phyloP scores from a whole-genome alignment of 1,140 invertebrate genomes.

The Drosophila orosa region DNA sequence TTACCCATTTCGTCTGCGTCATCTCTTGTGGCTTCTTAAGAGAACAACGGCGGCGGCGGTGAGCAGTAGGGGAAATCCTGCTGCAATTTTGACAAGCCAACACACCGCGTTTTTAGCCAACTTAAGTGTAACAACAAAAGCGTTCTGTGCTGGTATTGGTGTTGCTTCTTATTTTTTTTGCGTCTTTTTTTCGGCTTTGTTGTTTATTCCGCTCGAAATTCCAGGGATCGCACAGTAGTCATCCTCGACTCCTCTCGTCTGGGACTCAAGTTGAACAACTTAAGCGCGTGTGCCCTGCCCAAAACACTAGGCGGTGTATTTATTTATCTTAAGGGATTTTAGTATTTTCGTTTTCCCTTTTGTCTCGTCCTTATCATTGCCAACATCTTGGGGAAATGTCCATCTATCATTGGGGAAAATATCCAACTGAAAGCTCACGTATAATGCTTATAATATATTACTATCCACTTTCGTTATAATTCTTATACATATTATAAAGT shows the following conservation, averaged over 20 bases:
- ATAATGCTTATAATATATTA: too few species aligned
- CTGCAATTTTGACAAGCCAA: slow-evolving; percentile 79
- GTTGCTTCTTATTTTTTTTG: slow-evolving; percentile 17
- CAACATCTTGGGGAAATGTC: not conserved
- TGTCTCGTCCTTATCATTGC: slow-evolving; percentile 14
- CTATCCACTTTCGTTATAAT: too few species aligned
- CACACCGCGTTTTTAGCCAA: slow-evolving; percentile 67
- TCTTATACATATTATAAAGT: too few species aligned
- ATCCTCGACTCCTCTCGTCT: slow-evolving; percentile 9
- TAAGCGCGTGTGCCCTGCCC: slow-evolving; percentile 67
- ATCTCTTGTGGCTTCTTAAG: slow-evolving; percentile 72
- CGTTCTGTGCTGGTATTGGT: slow-evolving; percentile 1
- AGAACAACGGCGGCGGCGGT: slow-evolving; percentile 14
- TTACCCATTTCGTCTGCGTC: slow-evolving; percentile 75
- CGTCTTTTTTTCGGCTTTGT: slow-evolving; percentile 20
- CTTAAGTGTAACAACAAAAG: slow-evolving; percentile 75
- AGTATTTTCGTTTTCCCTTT: not conserved
- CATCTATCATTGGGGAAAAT: not conserved
- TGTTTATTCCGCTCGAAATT: slow-evolving; percentile 57
- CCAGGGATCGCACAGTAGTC: slow-evolving; percentile 63
- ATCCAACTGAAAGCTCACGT: not conserved
- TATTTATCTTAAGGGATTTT: slow-evolving; percentile 21
- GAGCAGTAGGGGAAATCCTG: slow-evolving; percentile 17
- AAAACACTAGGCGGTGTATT: slow-evolving; percentile 6
- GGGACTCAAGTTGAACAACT: slow-evolving; percentile 58